phyloP scores from a whole-genome alignment of 2,113 vertebrate species.

The Crotalus horridus region DNA sequence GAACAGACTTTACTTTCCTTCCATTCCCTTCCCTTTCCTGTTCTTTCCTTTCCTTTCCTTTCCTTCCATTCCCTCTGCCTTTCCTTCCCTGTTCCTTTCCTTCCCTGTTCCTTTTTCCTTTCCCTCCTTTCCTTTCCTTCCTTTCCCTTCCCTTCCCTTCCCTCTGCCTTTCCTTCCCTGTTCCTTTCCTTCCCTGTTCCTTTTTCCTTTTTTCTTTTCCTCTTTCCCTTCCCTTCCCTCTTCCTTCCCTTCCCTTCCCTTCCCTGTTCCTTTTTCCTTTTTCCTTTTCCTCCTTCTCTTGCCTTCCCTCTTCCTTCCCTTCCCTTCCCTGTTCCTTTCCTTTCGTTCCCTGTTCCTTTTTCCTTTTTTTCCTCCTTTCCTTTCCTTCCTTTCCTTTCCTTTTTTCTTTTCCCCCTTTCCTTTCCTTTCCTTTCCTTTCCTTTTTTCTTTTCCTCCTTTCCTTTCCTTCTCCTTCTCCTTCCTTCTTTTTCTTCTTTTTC shows the following conservation, averaged over 20 bases:
- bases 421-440: not conserved
- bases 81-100: too few species aligned
- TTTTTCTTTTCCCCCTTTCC: rapidly evolving
- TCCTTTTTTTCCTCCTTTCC: not conserved
- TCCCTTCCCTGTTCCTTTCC: not conserved
- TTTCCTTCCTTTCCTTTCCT: not conserved
- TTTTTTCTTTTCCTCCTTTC: not conserved
- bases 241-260: too few species aligned
- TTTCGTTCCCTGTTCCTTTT: not conserved
- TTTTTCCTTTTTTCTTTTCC: too few species aligned
- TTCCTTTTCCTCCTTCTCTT: not conserved
- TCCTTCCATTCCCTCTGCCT: not conserved
- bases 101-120: too few species aligned
- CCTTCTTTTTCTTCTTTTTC: too few species aligned
- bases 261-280: too few species aligned
- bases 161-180: too few species aligned
- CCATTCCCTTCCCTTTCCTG: not conserved
- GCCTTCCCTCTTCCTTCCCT: not conserved
- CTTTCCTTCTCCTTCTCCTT: rapidly evolving
- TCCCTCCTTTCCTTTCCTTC: not conserved
- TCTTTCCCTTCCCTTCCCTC: rapidly evolving
- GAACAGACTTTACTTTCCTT: not conserved
- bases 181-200: too few species aligned
- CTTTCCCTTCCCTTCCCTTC: too few species aligned
- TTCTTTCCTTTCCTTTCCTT: too few species aligned